These are phyloP conservation scores for Gobiocypris rarus DNA, from an alignment of 2,113 vertebrate genomes.

Conservation along the genomic window DNA sequence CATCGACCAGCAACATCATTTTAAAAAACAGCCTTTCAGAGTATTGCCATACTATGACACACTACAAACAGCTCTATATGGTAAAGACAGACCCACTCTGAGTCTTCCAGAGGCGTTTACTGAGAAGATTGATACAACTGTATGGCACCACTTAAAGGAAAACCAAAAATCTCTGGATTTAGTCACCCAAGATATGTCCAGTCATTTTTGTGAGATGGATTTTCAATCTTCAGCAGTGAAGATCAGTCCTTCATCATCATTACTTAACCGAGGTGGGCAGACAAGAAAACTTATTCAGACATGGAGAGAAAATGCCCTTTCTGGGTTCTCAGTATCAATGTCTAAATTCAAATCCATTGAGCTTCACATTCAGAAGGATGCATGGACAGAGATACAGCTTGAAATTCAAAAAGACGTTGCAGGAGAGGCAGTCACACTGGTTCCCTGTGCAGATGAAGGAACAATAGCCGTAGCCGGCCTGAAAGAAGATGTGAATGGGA, in stretches of 20 bases:
- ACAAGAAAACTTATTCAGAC: constrained; percentile 66
- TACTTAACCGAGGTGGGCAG: constrained; percentile 71
- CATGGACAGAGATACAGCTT: constrained; percentile 74
- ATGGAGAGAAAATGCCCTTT: constrained; percentile 75
- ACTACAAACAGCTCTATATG: constrained; percentile 83
- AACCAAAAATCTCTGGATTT: constrained; percentile 59
- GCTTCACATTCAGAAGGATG: constrained; percentile 59
- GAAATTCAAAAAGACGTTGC: constrained; percentile 55
- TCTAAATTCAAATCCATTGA: constrained; percentile 71
- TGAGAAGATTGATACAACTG: constrained; percentile 65
- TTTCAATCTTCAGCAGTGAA: constrained; percentile 61
- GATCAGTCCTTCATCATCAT: constrained; percentile 70
- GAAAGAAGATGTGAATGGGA: constrained; percentile 65
- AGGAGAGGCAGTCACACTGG: constrained; percentile 65
- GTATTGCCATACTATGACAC: constrained; percentile 83
- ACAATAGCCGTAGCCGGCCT: constrained; percentile 75
- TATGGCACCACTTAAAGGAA: constrained; percentile 77
- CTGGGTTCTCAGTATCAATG: constrained; percentile 66
- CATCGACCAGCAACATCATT: constrained; percentile 63
- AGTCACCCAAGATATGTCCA: constrained; percentile 70
- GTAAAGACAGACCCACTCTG: constrained; percentile 77
- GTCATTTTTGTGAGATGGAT: constrained; percentile 69
- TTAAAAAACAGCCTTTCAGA: constrained; percentile 72
- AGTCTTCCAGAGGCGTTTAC: constrained; percentile 77
- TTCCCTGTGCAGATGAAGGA: constrained; percentile 58